Evolutionary conservation across 2,113 vertebrate genomes (phyloP).

Genomic region (Bufo bufo): DNA sequence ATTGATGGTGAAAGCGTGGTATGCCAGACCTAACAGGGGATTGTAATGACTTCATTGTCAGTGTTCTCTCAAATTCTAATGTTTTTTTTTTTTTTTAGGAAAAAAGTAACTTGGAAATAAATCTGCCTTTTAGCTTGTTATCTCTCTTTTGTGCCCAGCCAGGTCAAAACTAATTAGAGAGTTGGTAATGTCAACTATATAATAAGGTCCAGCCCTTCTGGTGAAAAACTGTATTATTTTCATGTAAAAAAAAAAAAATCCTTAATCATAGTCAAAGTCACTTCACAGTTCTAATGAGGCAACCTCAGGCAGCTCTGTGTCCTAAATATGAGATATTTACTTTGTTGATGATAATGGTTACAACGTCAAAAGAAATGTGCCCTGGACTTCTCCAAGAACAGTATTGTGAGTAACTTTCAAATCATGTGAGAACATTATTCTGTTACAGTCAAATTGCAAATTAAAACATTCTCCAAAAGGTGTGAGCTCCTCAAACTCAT

Average conservation of each 20-base stretch:
- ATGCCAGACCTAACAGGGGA: background rate
- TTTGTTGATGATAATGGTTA: background rate
- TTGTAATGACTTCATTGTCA: background rate
- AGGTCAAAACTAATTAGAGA: background rate
- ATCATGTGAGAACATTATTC: background rate
- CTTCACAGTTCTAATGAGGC: background rate
- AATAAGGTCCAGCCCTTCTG: background rate
- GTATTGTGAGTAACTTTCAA: background rate
- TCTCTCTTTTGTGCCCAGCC: conserved; percentile 1
- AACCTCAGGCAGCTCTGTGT: background rate
- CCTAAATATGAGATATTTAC: background rate
- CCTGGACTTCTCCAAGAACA: background rate
- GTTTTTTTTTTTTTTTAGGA: background rate
- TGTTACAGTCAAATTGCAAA: background rate
- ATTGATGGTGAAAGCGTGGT: too few species aligned
- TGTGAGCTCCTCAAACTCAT: background rate
- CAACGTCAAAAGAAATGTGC: background rate
- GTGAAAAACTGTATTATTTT: background rate
- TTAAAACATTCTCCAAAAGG: background rate
- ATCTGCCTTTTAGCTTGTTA: background rate
- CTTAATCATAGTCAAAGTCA: background rate
- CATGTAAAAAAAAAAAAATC: background rate
- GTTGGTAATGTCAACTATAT: background rate
- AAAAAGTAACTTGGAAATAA: background rate
- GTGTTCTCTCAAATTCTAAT: background rate